Conservation (phyloP, 2,113 vertebrate genomes). For the Platysteira castanea region DNA sequence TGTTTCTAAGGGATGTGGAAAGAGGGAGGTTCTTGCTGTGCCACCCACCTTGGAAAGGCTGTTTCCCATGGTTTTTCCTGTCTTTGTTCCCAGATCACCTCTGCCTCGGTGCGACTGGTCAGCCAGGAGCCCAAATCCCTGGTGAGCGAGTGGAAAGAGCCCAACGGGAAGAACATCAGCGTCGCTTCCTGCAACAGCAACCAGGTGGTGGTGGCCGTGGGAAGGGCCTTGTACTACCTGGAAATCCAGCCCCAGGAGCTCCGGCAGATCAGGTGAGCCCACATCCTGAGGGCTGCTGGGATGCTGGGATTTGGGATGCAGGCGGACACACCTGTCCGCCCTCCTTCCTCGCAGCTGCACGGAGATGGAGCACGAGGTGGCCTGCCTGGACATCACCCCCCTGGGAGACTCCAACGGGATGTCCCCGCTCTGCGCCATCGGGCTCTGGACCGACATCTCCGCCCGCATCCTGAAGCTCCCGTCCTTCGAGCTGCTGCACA, state of each 20-base stretch:
- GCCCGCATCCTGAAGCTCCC: conserved; percentile 93
- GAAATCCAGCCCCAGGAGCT: conserved; percentile 93
- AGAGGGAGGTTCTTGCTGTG: not conserved
- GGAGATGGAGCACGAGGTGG: conserved; percentile 98
- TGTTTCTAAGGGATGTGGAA: not conserved
- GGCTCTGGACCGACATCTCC: conserved; percentile 97
- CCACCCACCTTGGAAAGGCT: not conserved
- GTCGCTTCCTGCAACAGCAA: conserved; percentile 95
- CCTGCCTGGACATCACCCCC: conserved; percentile 96
- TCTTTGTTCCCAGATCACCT: conserved; percentile 84
- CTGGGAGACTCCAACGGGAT: conserved; percentile 83
- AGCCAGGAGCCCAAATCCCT: conserved; percentile 92
- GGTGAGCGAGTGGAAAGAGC: conserved; percentile 97
- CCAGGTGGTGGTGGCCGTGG: conserved; percentile 95
- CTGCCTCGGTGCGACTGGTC: conserved; percentile 91
- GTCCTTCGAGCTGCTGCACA: conserved; percentile 92
- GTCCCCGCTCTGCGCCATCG: conserved; percentile 93
- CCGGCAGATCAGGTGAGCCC: conserved; percentile 89
- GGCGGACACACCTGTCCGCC: not conserved
- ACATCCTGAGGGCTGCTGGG: not conserved
- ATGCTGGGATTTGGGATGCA: not conserved
- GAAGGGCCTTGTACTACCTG: conserved; percentile 91
- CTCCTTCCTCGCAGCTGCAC: conserved; percentile 76
- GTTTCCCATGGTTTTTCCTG: not conserved
- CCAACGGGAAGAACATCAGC: conserved; percentile 94